Percentiles rank a stretch among this genome's conserved stretches.
Conservation (phyloP, 1,140 invertebrate genomes). For the Eurosta solidaginis region DNA sequence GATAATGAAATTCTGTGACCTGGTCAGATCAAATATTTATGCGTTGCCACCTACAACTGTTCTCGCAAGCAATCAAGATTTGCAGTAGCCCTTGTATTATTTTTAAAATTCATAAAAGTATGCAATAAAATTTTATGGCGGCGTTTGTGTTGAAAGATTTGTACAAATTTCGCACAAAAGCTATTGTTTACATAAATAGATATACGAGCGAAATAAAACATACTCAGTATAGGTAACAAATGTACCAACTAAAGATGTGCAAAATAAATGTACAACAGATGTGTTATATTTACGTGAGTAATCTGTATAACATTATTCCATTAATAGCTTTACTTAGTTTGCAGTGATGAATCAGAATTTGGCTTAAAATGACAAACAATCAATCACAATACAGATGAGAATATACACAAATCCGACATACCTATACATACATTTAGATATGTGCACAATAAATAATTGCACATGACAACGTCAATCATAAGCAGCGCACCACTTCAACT, state of each 20-base stretch:
- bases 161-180: not conserved
- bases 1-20: no score
- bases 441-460: not conserved
- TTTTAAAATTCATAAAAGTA: not conserved
- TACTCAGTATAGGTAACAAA: not conserved
- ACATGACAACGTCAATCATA: slow-evolving; percentile 30
- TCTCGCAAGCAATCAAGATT: no score
- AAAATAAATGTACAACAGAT: slow-evolving; percentile 6
- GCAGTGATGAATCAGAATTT: not conserved
- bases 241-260: not conserved
- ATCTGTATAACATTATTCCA: not conserved
- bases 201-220: not conserved
- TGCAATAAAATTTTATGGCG: not conserved
- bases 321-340: slow-evolving; percentile 17
- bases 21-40: no score
- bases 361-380: not conserved
- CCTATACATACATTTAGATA: not conserved
- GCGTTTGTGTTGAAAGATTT: not conserved
- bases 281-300: not conserved
- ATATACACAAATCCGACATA: not conserved
- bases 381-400: not conserved
- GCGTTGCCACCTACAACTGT: no score
- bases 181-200: not conserved
- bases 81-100: no score
- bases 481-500: not conserved